Percentiles rank a stretch among this genome's conserved stretches.
These are phyloP conservation scores for Drosophila pseudoananassae DNA, from an alignment of 1,140 invertebrate species.

Conservation along the genomic window DNA sequence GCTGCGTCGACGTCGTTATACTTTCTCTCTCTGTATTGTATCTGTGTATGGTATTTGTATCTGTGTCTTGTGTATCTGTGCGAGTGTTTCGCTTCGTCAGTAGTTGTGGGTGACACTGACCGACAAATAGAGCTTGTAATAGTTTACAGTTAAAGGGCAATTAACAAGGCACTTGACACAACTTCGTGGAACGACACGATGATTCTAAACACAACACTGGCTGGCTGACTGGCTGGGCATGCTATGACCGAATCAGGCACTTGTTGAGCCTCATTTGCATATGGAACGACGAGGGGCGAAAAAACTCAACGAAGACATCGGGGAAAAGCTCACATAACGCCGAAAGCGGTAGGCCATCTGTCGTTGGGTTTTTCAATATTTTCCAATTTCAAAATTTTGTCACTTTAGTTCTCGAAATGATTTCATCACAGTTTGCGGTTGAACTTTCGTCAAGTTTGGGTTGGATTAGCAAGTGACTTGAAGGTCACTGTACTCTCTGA, in stretches of 20 bases:
- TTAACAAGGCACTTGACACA: constrained; percentile 62
- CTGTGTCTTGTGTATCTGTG: constrained; percentile 21
- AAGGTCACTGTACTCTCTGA: constrained; percentile 53
- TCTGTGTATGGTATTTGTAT: constrained; percentile 10
- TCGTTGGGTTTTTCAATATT: constrained; percentile 4
- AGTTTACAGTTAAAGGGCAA: constrained; percentile 51
- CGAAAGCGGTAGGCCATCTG: constrained; percentile 69
- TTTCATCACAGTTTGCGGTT: background rate
- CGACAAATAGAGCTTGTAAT: constrained; percentile 62
- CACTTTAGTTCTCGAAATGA: background rate
- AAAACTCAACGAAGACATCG: constrained; percentile 45
- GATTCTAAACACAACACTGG: too few species aligned
- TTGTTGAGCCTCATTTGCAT: constrained; percentile 35
- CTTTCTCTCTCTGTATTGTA: constrained; percentile 36
- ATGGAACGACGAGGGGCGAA: background rate
- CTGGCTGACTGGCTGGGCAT: background rate
- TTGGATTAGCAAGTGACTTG: constrained; percentile 15
- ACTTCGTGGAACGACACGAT: constrained; percentile 3
- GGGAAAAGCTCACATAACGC: constrained; percentile 68
- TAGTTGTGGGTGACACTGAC: constrained; percentile 61
- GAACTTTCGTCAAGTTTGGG: background rate
- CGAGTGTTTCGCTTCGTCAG: constrained; percentile 9
- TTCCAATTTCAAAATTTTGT: background rate
- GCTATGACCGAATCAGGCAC: constrained; percentile 37
- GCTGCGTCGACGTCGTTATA: constrained; percentile 55